Evolutionary conservation across 2,113 vertebrate genomes (phyloP), one percentile per base, ranked within the genome.

Genomic region (Cromileptes altivelis): DNA sequence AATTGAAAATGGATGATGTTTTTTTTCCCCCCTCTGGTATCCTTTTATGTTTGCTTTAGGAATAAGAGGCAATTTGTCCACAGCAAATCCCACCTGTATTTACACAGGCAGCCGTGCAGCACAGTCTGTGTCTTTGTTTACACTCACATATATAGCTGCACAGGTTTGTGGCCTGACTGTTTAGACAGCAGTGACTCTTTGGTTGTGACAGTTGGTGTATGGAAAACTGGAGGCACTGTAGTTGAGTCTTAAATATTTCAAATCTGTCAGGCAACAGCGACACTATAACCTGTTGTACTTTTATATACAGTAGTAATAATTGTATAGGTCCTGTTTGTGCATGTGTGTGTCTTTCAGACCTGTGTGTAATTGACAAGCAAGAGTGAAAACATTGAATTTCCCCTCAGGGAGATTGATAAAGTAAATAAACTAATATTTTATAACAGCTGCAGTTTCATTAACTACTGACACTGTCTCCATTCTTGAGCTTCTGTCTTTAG

Each of bases 1-100:
- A 81, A 87, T 87, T 89, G 79, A 85, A 91, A 89, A 84, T 74
- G 23, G 70, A 77, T 52, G 23, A 21, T 56, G n/a, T 70, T 80
- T 53, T 23, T 18, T 37, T 37, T 23, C 40, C 40, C 21, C 56
- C 63, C 57, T 1, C 49, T 61, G 82, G 58, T 45, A 15, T 55
- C 70, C 4, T 18, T 65, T 62, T 14, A 65, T 78, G 76, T 87
- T 87, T 87, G 50, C 62, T 57, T 15, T 17, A 78, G 62, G 52
- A 76, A 78, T 57, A 75, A 61, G 55, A 63, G 30, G 50, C 81
- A 77, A 17, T 87, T 88, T 86, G 69, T 70, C 70, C 61, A 47
- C 63, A 58, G 61, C n/a, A 52, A 33, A 76, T 74, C 73, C 84
- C 84, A 69, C 71, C 18, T 86, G 63, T 89, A 76, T 90, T 90